Conservation (phyloP, 2,113 vertebrate species). For the Phaethon lepturus region DNA sequence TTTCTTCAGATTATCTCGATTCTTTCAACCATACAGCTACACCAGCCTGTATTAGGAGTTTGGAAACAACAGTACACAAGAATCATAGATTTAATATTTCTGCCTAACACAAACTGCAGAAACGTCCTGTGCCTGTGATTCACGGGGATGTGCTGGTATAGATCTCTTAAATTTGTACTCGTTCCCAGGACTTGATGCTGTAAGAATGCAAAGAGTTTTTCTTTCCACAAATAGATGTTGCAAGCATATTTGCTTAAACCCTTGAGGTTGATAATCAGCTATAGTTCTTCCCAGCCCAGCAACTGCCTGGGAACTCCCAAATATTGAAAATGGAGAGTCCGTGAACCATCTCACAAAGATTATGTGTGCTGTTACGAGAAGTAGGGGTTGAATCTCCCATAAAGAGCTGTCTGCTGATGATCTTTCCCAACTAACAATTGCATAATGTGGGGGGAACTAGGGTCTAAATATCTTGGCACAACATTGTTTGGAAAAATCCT, state of each 20-base stretch:
- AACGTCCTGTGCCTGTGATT: neutral
- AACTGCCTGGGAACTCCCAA: constrained; percentile 20
- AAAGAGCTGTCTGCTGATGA: neutral
- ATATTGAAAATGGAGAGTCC: neutral
- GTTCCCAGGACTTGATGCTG: constrained; percentile 20
- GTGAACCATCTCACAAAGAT: neutral
- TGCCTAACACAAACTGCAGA: neutral
- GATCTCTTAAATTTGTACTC: neutral
- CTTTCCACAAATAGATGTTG: constrained; percentile 43
- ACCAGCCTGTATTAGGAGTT: neutral
- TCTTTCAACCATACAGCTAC: neutral
- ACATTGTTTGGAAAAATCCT: neutral
- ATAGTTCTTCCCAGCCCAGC: constrained; percentile 15
- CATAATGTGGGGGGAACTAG: neutral
- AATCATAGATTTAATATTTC: neutral
- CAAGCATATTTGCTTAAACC: constrained; percentile 57
- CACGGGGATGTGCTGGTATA: neutral
- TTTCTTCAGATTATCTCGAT: neutral
- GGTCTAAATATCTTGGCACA: neutral
- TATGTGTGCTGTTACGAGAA: neutral
- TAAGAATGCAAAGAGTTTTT: constrained; percentile 27
- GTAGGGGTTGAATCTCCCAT: neutral
- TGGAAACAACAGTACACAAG: neutral
- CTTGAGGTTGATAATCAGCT: constrained; percentile 48
- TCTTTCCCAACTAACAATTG: neutral